These are phyloP conservation scores for Podarcis cretensis DNA, from an alignment of 2,113 vertebrate species.

Conservation along the genomic window DNA sequence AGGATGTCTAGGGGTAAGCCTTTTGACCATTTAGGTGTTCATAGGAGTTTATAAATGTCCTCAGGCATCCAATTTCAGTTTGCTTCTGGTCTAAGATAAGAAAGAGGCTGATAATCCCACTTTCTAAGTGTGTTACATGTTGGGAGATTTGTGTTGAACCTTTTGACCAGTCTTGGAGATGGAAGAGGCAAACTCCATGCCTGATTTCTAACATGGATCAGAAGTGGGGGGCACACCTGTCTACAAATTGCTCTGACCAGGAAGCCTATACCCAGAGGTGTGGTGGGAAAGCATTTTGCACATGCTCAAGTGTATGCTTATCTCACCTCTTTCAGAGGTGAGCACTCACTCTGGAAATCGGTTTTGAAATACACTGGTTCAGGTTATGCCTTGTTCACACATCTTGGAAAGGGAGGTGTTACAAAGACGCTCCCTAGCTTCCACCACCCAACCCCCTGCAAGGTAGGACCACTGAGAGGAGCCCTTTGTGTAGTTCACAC, in stretches of 20 bases:
- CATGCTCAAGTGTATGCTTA: not conserved
- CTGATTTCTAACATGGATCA: not conserved
- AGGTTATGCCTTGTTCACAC: not conserved
- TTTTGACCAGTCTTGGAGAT: not conserved
- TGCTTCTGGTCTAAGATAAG: not conserved
- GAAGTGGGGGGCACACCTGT: not conserved
- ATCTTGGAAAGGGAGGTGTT: not conserved
- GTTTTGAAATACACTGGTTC: not conserved
- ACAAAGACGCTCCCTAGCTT: not conserved
- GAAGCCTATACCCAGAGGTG: not conserved
- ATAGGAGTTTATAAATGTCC: not conserved
- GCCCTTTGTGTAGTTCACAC: not conserved
- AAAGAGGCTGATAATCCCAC: not conserved
- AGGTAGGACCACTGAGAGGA: not conserved
- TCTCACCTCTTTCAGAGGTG: not conserved
- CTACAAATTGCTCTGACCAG: not conserved
- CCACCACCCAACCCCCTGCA: not conserved
- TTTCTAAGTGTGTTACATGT: not conserved
- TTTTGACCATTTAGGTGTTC: not conserved
- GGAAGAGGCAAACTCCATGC: not conserved
- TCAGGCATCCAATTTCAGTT: not conserved
- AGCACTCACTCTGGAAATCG: not conserved
- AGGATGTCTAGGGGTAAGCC: not conserved
- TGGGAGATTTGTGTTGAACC: not conserved
- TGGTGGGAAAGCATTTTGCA: not conserved